Evolutionary conservation across 2,113 vertebrate genomes (phyloP), one percentile per base, ranked within the genome.

Genomic region (Todiramphus saurophagus): DNA sequence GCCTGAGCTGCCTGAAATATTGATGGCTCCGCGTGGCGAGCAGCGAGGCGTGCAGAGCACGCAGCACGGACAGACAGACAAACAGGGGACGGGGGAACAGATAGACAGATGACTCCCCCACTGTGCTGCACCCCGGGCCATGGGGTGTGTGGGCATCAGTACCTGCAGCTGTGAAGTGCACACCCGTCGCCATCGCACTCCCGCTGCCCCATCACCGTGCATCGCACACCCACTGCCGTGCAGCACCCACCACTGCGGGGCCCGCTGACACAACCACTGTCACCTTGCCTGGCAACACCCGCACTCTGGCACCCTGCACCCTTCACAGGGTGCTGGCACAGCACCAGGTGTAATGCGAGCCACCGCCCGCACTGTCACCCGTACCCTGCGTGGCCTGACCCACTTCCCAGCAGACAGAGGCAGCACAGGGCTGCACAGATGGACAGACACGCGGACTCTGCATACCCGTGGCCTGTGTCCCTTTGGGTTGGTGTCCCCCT

Each of bases 1-100:
- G 91, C 97, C 97, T 96, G 97, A 96, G 62, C 87, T 53, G 97
- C 72, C 89, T 98, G 97, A 98, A 98, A 98, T 97, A 98, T 97
- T 98, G 97, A 98, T 98, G 97, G 89, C 81, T 92, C 86, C 76
- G 90, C 8, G 41, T 28, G 79, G 67, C 70, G 91, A 30, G 64
- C 86, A 74, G 90, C 5, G 41, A 76, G 41, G 89, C 60, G 7
- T 69, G 88, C 81, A 33, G 19, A 7, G 66, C 37, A 20, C 16
- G 9, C 18, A 4, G 46, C 1, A 1, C 35, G 50, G 25, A 41
- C 3, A 4, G 35, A 41, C 0, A 16, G 83, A 16, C 1, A 10
- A 27, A 43, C 56, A 11, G 7, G 21, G 50, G 24, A 51, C 24
- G 7, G 50, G 51, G 51, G 28, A 50, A 20, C 27, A 11, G 62